Conservation (phyloP, 1,140 invertebrate genomes). For the Pseudomyrmex dendroicus region DNA sequence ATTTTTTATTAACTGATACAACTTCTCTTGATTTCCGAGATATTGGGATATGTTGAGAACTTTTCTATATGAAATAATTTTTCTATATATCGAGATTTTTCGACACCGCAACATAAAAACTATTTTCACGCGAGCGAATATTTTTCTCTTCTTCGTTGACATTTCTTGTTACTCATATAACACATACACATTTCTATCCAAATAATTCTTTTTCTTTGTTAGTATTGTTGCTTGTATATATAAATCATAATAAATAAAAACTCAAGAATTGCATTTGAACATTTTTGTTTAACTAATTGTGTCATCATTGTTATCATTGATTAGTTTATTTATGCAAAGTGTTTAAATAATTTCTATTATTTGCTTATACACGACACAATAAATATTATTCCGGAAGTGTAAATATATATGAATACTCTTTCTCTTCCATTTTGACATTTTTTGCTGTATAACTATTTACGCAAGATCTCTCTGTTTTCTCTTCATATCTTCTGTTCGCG, state of each 20-base stretch:
- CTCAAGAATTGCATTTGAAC: too few species aligned
- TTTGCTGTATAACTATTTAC: neutral
- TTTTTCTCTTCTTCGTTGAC: neutral
- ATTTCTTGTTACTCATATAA: neutral
- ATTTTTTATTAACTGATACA: neutral
- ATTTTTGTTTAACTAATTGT: too few species aligned
- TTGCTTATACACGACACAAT: too few species aligned
- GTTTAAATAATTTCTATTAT: too few species aligned
- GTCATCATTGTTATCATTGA: too few species aligned
- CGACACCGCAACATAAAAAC: slow-evolving; percentile 31
- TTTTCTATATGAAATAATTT: neutral
- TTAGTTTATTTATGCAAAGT: too few species aligned
- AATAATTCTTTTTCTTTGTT: too few species aligned
- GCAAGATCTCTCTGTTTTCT: slow-evolving; percentile 28
- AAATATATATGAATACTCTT: neutral
- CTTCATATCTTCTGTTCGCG: slow-evolving; percentile 24
- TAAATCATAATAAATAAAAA: too few species aligned
- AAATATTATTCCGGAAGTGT: too few species aligned
- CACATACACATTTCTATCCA: too few species aligned
- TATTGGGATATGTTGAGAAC: too few species aligned
- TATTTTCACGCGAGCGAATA: slow-evolving; percentile 21
- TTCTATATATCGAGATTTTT: slow-evolving; percentile 18
- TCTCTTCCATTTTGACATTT: neutral
- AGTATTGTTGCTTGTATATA: too few species aligned
- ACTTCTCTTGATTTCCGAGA: slow-evolving; percentile 12